Conservation (phyloP, 2,113 vertebrate genomes). For the Oncorhynchus gorbuscha region DNA sequence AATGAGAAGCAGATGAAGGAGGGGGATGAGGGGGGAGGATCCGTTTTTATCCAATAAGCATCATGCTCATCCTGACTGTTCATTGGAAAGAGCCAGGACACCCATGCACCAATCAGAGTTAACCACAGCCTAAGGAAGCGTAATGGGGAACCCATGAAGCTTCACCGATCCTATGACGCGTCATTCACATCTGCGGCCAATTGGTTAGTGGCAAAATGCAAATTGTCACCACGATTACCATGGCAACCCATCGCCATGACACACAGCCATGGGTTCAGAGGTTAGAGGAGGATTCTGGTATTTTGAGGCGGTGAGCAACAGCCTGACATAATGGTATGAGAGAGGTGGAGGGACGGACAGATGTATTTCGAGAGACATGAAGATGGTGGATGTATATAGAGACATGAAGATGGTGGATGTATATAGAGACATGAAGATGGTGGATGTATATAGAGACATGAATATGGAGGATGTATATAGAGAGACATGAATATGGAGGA, state of each 20-base stretch:
- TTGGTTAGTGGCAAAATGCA: constrained; percentile 50
- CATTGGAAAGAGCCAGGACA: constrained; percentile 35
- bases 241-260: constrained; percentile 35
- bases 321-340: no score
- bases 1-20: constrained; percentile 13
- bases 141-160: constrained; percentile 32
- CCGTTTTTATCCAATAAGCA: constrained; percentile 37
- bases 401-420: no score
- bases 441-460: no score
- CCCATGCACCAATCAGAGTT: constrained; percentile 47
- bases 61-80: constrained; percentile 33
- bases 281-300: constrained; percentile 29
- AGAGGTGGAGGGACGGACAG: no score
- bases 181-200: constrained; percentile 11
- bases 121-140: constrained; percentile 43
- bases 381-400: no score
- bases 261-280: constrained; percentile 39
- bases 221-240: constrained; percentile 27
- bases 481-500: no score
- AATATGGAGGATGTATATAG: no score
- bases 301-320: neutral
- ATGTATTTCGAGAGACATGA: no score
- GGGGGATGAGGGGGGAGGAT: constrained; percentile 1
- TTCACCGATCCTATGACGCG: constrained; percentile 22
- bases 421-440: no score